Percentiles rank a stretch among this genome's conserved stretches.
Evolutionary conservation across 1,140 invertebrate genomes (phyloP).

Genomic region (Amyelois transitella): DNA sequence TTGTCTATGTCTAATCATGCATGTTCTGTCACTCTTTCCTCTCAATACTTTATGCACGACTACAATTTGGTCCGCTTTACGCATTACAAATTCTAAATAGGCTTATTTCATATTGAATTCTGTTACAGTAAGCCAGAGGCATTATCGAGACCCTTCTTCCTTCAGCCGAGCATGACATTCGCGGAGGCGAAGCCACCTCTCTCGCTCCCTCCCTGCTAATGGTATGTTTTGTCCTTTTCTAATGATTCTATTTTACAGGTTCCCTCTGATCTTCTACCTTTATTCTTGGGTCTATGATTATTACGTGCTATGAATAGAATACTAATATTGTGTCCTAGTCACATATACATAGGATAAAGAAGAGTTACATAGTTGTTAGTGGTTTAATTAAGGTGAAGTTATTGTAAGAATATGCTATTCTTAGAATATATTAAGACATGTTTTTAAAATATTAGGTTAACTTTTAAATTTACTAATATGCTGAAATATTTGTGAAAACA

Average conservation of each 20-base stretch:
- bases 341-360: not conserved
- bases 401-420: too few relatives aligned
- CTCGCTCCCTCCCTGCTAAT: conserved; percentile 44
- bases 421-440: too few relatives aligned
- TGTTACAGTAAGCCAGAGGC: conserved; percentile 57
- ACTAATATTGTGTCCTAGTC: not conserved
- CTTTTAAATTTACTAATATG: not conserved
- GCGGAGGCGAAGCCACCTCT: conserved; percentile 41
- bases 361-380: too few relatives aligned
- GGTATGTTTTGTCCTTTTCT: conserved; percentile 27
- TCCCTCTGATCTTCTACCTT: not conserved
- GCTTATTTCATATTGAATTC: conserved; percentile 7
- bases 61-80: too few relatives aligned
- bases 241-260: not conserved
- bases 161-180: conserved; percentile 59
- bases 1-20: too few relatives aligned
- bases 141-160: conserved; percentile 50
- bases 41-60: too few relatives aligned
- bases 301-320: not conserved
- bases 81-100: not conserved
- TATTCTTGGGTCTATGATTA: not conserved
- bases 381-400: not conserved
- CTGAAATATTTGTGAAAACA: not conserved
- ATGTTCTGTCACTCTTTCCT: too few relatives aligned
- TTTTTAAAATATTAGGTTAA: not conserved